These are phyloP conservation scores for Dorcus parallelipipedus DNA, from an alignment of 2,888 invertebrate genomes.

Conservation along the genomic window DNA sequence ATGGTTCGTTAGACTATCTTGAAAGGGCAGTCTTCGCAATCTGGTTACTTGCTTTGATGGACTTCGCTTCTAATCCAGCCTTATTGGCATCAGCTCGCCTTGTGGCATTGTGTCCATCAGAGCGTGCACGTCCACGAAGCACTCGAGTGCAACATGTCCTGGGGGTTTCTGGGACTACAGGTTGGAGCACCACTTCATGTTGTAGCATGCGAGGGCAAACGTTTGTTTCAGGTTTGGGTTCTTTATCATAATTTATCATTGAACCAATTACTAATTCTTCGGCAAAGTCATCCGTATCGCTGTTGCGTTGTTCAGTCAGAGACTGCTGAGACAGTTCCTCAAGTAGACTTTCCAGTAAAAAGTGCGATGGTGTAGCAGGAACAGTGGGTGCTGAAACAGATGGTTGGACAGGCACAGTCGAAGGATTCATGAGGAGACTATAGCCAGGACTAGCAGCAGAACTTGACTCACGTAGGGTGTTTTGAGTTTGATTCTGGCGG, in stretches of 20 bases:
- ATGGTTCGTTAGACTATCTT: conserved; percentile 9
- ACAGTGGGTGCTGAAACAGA: conserved; percentile 38
- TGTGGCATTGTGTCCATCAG: conserved; percentile 41
- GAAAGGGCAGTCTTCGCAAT: conserved; percentile 8
- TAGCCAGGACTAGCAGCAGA: conserved; percentile 44
- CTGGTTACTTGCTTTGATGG: conserved; percentile 4
- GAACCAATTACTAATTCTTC: conserved; percentile 61
- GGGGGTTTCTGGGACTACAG: conserved; percentile 5
- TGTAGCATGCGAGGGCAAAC: conserved; percentile 3
- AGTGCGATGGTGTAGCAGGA: conserved; percentile 42
- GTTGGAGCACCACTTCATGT: conserved; percentile 1
- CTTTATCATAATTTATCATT: conserved; percentile 15
- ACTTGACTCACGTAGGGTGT: conserved; percentile 46
- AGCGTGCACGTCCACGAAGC: conserved; percentile 41
- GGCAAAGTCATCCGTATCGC: conserved; percentile 65
- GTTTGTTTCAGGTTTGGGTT: conserved; percentile 1
- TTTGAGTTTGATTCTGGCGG: conserved; percentile 64
- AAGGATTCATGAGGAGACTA: conserved; percentile 42
- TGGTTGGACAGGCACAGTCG: conserved; percentile 39
- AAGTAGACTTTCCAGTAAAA: conserved; percentile 42
- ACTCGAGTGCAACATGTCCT: conserved; percentile 23
- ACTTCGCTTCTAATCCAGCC: conserved; percentile 12
- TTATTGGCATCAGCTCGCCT: conserved; percentile 43
- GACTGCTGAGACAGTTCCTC: conserved; percentile 56
- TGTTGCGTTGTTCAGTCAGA: conserved; percentile 55